Percentiles rank a stretch among this genome's conserved stretches.
Evolutionary conservation across 2,113 vertebrate genomes (phyloP).

Genomic region (Rutilus rutilus): DNA sequence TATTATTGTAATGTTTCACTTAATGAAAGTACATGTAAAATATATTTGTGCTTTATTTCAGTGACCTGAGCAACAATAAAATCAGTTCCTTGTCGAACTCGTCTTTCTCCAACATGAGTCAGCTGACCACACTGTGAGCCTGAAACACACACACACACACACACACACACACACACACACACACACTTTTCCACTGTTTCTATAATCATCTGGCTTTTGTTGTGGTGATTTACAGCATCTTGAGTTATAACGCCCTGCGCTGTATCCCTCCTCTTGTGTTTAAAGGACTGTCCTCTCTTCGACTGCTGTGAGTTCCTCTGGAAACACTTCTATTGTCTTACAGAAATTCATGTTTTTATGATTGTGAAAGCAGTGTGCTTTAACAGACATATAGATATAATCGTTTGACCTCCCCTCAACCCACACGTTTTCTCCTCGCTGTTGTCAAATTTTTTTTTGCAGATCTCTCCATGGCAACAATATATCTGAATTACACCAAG

Average conservation of each 20-base stretch:
- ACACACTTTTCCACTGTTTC: neutral
- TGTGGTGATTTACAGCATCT: constrained; percentile 80
- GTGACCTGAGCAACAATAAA: constrained; percentile 98
- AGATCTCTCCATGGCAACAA: constrained; percentile 98
- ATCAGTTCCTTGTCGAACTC: constrained; percentile 94
- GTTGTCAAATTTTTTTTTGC: constrained; percentile 28
- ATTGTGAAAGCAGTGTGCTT: neutral
- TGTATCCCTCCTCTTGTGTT: constrained; percentile 94
- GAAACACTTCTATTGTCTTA: neutral
- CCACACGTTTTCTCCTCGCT: constrained; percentile 12
- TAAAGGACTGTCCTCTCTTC: constrained; percentile 89
- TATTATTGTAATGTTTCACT: neutral
- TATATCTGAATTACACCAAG: constrained; percentile 89
- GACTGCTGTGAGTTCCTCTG: constrained; percentile 83
- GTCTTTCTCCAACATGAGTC: constrained; percentile 98
- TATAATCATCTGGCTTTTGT: neutral
- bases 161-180: neutral
- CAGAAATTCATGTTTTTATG: neutral
- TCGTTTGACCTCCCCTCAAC: constrained; percentile 32
- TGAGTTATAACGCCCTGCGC: constrained; percentile 95
- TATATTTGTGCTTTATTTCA: constrained; percentile 67
- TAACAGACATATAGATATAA: constrained; percentile 9
- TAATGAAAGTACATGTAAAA: neutral
- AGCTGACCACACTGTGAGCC: constrained; percentile 96
- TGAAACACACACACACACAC: neutral